These are phyloP conservation scores for Falco berigora DNA, from an alignment of 2,797 vertebrate species.

Conservation along the genomic window DNA sequence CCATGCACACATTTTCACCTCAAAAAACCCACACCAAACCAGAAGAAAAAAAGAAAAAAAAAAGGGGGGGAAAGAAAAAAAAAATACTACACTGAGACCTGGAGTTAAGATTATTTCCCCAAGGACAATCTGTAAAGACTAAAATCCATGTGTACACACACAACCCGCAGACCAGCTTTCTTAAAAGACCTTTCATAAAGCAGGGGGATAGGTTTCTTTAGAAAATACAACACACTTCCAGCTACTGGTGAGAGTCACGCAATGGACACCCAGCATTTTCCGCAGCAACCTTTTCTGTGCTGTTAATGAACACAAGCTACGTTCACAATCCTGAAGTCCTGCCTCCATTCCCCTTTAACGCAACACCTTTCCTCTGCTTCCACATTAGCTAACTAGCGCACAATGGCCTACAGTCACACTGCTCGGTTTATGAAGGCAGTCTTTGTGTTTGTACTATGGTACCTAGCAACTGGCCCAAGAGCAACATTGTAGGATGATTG, in stretches of 20 bases:
- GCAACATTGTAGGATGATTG: not conserved
- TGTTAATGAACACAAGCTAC: rapidly evolving
- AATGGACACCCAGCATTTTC: not conserved
- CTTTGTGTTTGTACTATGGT: no score
- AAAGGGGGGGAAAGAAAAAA: not conserved
- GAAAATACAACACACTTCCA: not conserved
- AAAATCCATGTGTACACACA: not conserved
- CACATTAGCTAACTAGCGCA: rapidly evolving
- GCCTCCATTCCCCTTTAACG: no score
- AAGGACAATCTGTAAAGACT: not conserved
- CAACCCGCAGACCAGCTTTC: not conserved
- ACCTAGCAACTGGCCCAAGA: not conserved
- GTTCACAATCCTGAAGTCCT: not conserved
- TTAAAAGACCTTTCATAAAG: not conserved
- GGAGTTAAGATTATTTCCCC: not conserved
- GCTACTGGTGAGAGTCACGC: not conserved
- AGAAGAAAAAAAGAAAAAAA: no score
- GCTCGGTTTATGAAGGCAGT: not conserved
- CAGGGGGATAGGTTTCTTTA: not conserved
- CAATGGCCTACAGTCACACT: rapidly evolving
- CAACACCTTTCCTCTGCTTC: not conserved
- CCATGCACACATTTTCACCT: not conserved
- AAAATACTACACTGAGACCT: not conserved
- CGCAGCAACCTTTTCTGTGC: not conserved
- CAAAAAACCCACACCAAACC: not conserved